Percentiles rank a stretch among this genome's conserved stretches.
phyloP scores from a whole-genome alignment of 2,113 vertebrate genomes.

The Pogonocichla stellata region DNA sequence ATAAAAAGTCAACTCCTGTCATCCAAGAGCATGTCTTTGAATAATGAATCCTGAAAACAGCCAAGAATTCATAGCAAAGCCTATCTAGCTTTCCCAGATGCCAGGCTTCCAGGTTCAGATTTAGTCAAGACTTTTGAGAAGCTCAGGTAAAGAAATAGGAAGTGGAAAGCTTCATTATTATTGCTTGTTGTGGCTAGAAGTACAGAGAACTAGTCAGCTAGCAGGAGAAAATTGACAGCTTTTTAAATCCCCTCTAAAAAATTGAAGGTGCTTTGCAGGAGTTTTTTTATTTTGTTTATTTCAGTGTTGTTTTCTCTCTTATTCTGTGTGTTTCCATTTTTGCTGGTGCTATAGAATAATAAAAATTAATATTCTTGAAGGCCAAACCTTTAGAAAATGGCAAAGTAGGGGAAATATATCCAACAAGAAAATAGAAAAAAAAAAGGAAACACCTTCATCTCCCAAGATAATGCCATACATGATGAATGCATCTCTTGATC shows the following conservation, averaged over 20 bases:
- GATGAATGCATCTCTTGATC: constrained; percentile 50
- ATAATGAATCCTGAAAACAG: background rate
- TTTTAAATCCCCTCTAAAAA: constrained; percentile 43
- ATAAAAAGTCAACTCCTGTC: background rate
- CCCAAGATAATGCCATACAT: constrained; percentile 13
- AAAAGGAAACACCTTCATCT: constrained; percentile 20
- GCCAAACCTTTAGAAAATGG: background rate
- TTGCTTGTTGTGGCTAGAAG: background rate
- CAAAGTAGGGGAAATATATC: background rate
- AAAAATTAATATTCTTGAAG: background rate
- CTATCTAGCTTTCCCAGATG: background rate
- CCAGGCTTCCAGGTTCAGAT: background rate
- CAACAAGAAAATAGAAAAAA: background rate
- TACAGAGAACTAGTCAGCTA: background rate
- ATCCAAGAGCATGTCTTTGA: background rate
- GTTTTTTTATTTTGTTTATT: background rate
- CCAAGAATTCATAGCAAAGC: background rate
- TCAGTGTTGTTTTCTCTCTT: background rate
- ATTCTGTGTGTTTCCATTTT: background rate
- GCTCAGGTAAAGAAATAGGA: constrained; percentile 8
- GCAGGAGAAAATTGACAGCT: constrained; percentile 28
- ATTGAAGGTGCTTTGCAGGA: background rate
- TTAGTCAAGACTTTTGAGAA: constrained; percentile 21
- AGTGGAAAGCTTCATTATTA: constrained; percentile 19
- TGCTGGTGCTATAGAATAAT: background rate